Evolutionary conservation across 1,140 invertebrate species (phyloP), one percentile per base, ranked within the genome.

Genomic region (Phymastichus coffea): DNA sequence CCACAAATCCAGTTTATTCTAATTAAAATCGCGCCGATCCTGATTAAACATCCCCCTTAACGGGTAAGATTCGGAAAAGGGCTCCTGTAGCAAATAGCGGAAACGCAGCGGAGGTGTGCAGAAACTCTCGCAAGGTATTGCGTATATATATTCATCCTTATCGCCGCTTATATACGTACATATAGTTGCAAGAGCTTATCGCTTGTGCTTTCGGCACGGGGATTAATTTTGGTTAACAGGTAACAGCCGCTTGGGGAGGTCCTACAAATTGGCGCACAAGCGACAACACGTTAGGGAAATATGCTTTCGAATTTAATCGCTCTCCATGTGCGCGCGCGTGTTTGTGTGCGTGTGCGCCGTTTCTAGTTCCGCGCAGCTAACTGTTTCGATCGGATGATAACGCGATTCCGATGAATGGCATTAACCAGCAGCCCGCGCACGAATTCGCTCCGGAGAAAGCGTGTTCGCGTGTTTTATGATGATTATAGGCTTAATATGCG

Each of bases 201-300:
- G 12, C 28, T 33, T 12, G 28, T 33, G 12, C 28, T 7, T 12
- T 33, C 28, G 28, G 28, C 47, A 52, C 38, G 60, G 30, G 61
- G 57, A 59, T 63, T 65, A 65, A 65, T 63, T 65, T 62, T 49
- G 60, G 60, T 63, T 65, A 65, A 62, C 63, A 62, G 63, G 63
- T 62, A 65, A 65, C 60, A 63, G 63, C 53, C 63, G 56, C 63
- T 54, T 25, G 25, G 63, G 63, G 63, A 65, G 48, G 57, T 51
- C 41, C 26, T 52, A 2, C 12, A 12, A 20, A 6, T 7, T 8
- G 12, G n/a, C 26, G 23, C 46, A 26, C 15, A 41, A 25, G 49
- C 51, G 63, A 63, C 57, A 52, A 55, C 52, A 63, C 63, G 30
- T 56, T 30, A 58, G 63, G 63, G 61, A 65, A 65, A 65, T 65